Evolutionary conservation across 2,113 vertebrate genomes (phyloP).

Genomic region (Hypomesus transpacificus): DNA sequence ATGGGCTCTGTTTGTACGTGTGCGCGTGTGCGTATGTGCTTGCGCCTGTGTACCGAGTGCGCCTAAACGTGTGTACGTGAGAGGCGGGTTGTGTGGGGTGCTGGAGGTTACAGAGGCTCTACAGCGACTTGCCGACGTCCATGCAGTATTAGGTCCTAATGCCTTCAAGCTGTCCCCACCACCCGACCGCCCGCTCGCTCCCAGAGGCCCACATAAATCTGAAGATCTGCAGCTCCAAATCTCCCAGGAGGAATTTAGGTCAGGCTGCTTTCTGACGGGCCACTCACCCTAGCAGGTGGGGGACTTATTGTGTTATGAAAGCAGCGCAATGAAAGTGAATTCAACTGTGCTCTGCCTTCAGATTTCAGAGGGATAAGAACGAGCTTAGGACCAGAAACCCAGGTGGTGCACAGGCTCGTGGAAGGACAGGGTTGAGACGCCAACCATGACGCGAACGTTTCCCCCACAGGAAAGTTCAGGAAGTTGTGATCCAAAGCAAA

Average conservation of each 20-base stretch:
- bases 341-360: constrained; percentile 14
- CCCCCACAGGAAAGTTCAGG: too few species aligned
- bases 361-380: constrained; percentile 42
- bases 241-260: constrained; percentile 44
- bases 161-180: constrained; percentile 54
- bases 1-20: constrained; percentile 9
- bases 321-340: constrained; percentile 26
- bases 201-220: constrained; percentile 37
- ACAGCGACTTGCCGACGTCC: constrained; percentile 30
- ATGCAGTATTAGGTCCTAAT: constrained; percentile 48
- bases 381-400: constrained; percentile 26
- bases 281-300: constrained; percentile 39
- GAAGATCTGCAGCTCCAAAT: constrained; percentile 35
- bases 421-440: not conserved
- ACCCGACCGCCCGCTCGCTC: constrained; percentile 43
- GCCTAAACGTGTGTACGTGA: not conserved
- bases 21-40: constrained; percentile 10
- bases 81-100: not conserved
- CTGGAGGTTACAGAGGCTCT: constrained; percentile 33
- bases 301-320: constrained; percentile 24
- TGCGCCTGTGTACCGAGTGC: not conserved
- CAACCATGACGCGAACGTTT: not conserved
- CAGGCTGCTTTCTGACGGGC: constrained; percentile 31
- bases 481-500: too few species aligned
- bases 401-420: constrained; percentile 13